These are phyloP conservation scores for Formica selysi DNA, from an alignment of 1,140 invertebrate genomes.

Conservation along the genomic window DNA sequence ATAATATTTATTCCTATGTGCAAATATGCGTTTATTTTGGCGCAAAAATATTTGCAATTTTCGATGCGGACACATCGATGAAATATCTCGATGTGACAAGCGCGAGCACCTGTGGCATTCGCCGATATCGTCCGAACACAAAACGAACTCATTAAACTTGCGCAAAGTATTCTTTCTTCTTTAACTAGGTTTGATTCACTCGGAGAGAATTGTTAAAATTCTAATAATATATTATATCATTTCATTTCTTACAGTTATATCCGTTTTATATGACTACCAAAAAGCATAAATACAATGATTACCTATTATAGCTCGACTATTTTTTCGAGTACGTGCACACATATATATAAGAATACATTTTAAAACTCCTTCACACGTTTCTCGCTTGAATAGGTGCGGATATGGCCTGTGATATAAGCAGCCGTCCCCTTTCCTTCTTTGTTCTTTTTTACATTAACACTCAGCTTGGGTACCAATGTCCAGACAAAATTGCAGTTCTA, in stretches of 20 bases:
- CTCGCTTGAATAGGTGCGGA: conserved; percentile 24
- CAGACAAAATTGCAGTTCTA: background rate
- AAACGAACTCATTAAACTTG: background rate
- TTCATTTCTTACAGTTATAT: background rate
- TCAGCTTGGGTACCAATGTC: background rate
- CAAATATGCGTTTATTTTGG: background rate
- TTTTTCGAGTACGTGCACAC: background rate
- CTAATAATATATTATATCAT: background rate
- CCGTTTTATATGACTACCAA: background rate
- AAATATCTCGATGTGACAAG: background rate
- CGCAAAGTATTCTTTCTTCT: conserved; percentile 9
- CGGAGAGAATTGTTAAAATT: background rate
- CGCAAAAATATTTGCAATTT: conserved; percentile 26
- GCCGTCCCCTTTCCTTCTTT: background rate
- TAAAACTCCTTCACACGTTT: conserved; percentile 16
- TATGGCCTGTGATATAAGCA: conserved; percentile 2
- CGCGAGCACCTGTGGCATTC: conserved; percentile 43
- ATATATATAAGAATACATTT: conserved; percentile 57
- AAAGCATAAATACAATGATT: conserved; percentile 11
- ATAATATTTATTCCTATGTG: background rate
- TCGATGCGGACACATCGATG: background rate
- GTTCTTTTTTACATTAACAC: background rate
- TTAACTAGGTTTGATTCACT: background rate
- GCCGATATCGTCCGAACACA: background rate
- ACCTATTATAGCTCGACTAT: background rate